Conservation (phyloP, 1,140 invertebrate species). For the Bombus consobrinus region DNA sequence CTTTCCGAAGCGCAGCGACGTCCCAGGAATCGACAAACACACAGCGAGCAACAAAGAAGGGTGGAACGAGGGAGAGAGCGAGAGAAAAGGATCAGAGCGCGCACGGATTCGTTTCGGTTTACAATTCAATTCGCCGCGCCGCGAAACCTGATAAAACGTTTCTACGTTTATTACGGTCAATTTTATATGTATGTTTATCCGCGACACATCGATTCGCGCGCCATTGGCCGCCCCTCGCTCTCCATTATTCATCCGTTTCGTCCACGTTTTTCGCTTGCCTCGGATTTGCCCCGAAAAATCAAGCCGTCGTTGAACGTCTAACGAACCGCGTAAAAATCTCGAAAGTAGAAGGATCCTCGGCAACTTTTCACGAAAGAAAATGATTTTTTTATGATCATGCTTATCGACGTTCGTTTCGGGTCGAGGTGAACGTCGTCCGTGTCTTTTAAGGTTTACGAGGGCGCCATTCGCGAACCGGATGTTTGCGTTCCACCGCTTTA, state of each 20-base stretch:
- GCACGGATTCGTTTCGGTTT: constrained; percentile 46
- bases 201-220: constrained; percentile 25
- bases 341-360: no score
- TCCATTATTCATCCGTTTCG: constrained; percentile 22
- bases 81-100: background rate
- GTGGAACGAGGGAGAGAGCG: background rate
- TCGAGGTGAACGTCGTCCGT: background rate
- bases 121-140: constrained; percentile 42
- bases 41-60: background rate
- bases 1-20: background rate
- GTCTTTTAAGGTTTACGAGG: constrained; percentile 54
- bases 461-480: constrained; percentile 51
- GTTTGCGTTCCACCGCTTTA: constrained; percentile 56
- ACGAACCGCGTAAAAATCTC: background rate
- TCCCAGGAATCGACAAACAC: constrained; percentile 42
- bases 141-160: constrained; percentile 39
- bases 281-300: background rate
- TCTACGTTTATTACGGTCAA: constrained; percentile 48
- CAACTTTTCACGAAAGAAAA: background rate
- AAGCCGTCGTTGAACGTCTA: background rate
- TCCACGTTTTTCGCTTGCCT: background rate
- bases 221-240: background rate
- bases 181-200: constrained; percentile 47
- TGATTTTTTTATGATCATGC: background rate
- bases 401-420: constrained; percentile 23